These are phyloP conservation scores for Zaprionus capensis DNA, from an alignment of 1,140 invertebrate species.

Conservation along the genomic window DNA sequence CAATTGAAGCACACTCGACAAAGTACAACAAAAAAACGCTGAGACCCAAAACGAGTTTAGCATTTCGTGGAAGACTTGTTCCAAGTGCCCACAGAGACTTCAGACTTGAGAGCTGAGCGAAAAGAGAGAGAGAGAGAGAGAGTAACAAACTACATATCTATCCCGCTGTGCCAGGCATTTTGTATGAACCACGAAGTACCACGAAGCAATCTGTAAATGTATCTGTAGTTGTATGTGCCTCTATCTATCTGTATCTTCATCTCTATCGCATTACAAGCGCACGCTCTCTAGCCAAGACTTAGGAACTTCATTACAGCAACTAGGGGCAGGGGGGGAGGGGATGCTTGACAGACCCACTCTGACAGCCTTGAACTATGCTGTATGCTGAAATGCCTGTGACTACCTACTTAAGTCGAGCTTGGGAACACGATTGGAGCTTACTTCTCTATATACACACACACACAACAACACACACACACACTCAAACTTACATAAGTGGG, in stretches of 20 bases:
- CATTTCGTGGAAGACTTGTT: slow-evolving; percentile 70
- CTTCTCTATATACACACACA: background rate
- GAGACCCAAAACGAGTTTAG: slow-evolving; percentile 76
- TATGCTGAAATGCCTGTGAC: background rate
- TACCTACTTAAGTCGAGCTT: slow-evolving; percentile 36
- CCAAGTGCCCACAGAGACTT: slow-evolving; percentile 6
- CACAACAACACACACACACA: background rate
- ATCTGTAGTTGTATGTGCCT: slow-evolving; percentile 38
- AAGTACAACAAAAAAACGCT: slow-evolving; percentile 42
- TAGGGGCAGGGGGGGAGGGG: background rate
- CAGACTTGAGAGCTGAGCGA: slow-evolving; percentile 17
- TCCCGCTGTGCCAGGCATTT: slow-evolving; percentile 39
- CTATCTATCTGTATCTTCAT: slow-evolving; percentile 19
- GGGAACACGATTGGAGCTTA: slow-evolving; percentile 46
- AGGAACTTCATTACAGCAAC: slow-evolving; percentile 18
- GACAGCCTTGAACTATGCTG: slow-evolving; percentile 45
- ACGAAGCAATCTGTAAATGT: slow-evolving; percentile 45
- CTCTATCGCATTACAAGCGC: slow-evolving; percentile 30
- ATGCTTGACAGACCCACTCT: background rate
- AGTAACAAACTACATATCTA: slow-evolving; percentile 2
- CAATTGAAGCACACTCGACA: slow-evolving; percentile 72
- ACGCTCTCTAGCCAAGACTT: slow-evolving; percentile 14
- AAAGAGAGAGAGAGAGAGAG: slow-evolving; percentile 7
- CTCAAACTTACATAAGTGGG: slow-evolving; percentile 22
- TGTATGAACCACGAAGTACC: slow-evolving; percentile 11